phyloP scores from a whole-genome alignment of 2,888 invertebrate species.

The Sipha maydis region DNA sequence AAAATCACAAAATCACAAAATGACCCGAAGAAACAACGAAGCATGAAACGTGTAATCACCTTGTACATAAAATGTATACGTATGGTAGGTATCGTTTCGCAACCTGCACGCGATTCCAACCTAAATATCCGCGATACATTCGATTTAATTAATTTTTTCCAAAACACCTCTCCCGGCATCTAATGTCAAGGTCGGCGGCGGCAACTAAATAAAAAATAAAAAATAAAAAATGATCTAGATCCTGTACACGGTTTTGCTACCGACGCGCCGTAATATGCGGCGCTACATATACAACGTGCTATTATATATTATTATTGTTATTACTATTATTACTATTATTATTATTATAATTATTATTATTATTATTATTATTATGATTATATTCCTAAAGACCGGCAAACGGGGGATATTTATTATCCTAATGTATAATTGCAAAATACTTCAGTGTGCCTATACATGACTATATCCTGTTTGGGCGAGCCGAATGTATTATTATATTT shows the following conservation, averaged over 20 bases:
- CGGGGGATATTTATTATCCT: neutral
- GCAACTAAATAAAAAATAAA: neutral
- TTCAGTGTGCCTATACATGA: neutral
- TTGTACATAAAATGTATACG: neutral
- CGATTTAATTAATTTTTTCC: constrained; percentile 26
- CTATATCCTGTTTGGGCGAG: neutral
- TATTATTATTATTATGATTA: neutral
- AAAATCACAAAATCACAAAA: neutral
- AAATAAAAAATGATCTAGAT: constrained; percentile 34
- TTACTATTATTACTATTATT: neutral
- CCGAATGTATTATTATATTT: neutral
- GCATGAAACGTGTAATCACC: neutral
- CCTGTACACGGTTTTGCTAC: neutral
- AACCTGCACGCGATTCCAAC: constrained; percentile 19
- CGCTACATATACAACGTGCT: neutral
- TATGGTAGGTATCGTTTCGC: neutral
- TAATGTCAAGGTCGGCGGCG: constrained; percentile 32
- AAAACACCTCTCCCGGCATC: constrained; percentile 25
- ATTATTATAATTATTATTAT: neutral
- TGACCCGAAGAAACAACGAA: neutral
- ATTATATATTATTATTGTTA: neutral
- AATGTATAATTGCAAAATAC: neutral
- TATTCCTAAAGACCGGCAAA: neutral
- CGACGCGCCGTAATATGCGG: neutral
- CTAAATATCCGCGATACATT: neutral